A percentile compares a stretch with the other conserved stretches of the same genome.
Evolutionary conservation across 2,888 invertebrate genomes (phyloP).

Genomic region (Lottia scabra): DNA sequence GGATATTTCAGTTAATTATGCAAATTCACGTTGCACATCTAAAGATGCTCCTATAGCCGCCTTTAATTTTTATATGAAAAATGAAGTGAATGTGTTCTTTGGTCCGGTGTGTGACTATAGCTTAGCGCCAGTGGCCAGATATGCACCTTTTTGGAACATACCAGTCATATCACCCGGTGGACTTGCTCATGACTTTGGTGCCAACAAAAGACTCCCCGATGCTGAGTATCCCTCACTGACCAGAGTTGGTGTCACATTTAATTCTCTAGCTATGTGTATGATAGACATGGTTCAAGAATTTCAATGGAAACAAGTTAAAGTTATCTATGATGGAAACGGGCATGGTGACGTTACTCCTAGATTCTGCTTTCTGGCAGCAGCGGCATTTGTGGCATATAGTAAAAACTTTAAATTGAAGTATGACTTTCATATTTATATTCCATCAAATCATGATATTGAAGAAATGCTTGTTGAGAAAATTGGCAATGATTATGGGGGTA

Average conservation of each 20-base stretch:
- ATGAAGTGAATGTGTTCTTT: constrained; percentile 52
- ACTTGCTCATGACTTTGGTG: constrained; percentile 61
- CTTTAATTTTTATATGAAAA: constrained; percentile 49
- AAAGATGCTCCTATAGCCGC: constrained; percentile 55
- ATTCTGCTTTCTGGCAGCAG: constrained; percentile 84
- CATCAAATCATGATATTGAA: constrained; percentile 26
- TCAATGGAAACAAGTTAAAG: constrained; percentile 66
- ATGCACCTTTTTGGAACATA: constrained; percentile 91
- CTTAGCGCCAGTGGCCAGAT: constrained; percentile 87
- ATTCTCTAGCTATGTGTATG: constrained; percentile 34
- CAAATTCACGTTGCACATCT: constrained; percentile 54
- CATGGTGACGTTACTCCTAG: constrained; percentile 76
- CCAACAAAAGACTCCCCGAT: constrained; percentile 33
- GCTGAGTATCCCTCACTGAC: constrained; percentile 42
- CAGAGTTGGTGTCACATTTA: constrained; percentile 50
- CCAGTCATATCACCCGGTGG: constrained; percentile 82
- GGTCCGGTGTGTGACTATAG: constrained; percentile 74
- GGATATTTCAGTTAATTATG: constrained; percentile 37
- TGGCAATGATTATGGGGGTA: constrained; percentile 47
- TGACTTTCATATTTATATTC: constrained; percentile 39
- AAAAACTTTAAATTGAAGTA: constrained; percentile 35
- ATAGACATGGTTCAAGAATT: constrained; percentile 27
- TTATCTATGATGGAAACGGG: constrained; percentile 82
- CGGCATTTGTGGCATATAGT: constrained; percentile 76
- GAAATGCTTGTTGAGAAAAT: constrained; percentile 44